phyloP scores from a whole-genome alignment of 2,113 vertebrate species.

The Todiramphus saurophagus region DNA sequence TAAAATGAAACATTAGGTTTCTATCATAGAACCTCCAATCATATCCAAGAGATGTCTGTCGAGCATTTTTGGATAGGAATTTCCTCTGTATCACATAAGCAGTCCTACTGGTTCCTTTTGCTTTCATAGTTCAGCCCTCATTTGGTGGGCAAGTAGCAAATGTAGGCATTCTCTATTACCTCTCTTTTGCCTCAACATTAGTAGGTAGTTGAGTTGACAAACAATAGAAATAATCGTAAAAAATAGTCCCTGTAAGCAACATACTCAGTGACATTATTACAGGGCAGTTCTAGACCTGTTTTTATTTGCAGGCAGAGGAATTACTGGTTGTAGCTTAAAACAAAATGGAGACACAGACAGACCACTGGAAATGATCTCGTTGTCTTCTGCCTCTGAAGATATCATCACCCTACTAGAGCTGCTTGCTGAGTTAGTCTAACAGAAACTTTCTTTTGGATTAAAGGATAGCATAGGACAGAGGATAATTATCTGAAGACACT shows the following conservation, averaged over 20 bases:
- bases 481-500: neutral
- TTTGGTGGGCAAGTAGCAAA: rapidly evolving
- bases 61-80: neutral
- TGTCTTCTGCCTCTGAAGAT: neutral
- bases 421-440: neutral
- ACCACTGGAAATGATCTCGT: rapidly evolving
- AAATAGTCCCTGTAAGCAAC: neutral
- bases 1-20: neutral
- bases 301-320: neutral
- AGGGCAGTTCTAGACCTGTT: neutral
- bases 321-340: neutral
- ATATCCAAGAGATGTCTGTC: neutral
- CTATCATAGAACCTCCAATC: neutral
- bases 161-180: neutral
- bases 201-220: neutral
- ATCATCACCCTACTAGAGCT: neutral
- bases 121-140: neutral
- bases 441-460: neutral
- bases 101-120: neutral
- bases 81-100: neutral
- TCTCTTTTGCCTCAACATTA: neutral
- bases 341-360: neutral
- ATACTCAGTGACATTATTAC: rapidly evolving
- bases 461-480: neutral
- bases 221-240: neutral